Evolutionary conservation across 2,888 invertebrate species (phyloP).

Genomic region (Leucophora obtusa): DNA sequence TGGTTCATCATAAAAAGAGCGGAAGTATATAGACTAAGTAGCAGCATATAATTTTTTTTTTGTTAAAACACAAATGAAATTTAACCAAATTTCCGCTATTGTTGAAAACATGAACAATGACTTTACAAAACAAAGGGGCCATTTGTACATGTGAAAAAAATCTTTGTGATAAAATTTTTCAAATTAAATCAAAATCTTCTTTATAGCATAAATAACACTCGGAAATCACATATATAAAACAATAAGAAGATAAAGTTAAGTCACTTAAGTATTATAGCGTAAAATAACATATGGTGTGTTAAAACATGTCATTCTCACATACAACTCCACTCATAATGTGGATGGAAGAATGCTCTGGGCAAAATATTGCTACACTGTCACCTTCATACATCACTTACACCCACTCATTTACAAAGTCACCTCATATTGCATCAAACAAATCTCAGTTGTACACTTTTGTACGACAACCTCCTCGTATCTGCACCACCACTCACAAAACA

Average conservation of each 20-base stretch:
- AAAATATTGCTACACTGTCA: constrained; percentile 58
- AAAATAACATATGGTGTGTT: constrained; percentile 48
- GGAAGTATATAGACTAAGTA: constrained; percentile 35
- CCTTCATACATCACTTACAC: constrained; percentile 49
- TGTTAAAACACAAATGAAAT: constrained; percentile 3
- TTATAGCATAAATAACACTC: constrained; percentile 31
- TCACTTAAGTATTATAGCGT: constrained; percentile 41
- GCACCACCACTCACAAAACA: constrained; percentile 16
- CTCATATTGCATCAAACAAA: constrained; percentile 58
- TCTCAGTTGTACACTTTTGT: constrained; percentile 57
- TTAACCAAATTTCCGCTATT: constrained; percentile 57
- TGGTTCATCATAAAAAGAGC: constrained; percentile 39
- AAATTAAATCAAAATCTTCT: constrained; percentile 54
- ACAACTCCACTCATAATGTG: not conserved
- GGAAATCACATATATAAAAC: constrained; percentile 9
- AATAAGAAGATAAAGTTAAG: constrained; percentile 4
- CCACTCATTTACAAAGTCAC: constrained; percentile 21
- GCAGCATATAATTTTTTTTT: not conserved
- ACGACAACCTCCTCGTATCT: constrained; percentile 7
- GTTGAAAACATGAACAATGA: constrained; percentile 19
- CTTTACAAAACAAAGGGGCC: not conserved
- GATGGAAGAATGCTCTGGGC: constrained; percentile 55
- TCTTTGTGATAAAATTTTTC: constrained; percentile 28
- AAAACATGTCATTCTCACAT: constrained; percentile 33
- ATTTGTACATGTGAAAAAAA: not conserved